These are phyloP conservation scores for Ctenochaetus hawaiiensis DNA, from an alignment of 2,797 vertebrate genomes.

Conservation along the genomic window DNA sequence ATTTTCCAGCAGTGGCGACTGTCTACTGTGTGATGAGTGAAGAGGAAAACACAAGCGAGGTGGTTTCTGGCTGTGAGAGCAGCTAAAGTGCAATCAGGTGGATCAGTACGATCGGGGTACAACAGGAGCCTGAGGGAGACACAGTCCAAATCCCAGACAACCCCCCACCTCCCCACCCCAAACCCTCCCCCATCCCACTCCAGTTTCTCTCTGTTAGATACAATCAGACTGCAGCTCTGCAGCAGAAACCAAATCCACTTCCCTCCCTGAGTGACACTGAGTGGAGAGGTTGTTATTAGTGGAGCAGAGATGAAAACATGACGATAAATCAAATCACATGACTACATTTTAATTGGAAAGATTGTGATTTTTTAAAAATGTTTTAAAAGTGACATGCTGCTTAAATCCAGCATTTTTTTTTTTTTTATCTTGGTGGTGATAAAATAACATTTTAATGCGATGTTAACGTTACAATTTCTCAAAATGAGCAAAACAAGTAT, in stretches of 20 bases:
- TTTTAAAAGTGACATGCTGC: too few species aligned
- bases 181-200: background rate
- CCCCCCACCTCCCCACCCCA: background rate
- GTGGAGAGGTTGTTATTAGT: background rate
- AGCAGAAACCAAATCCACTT: slow-evolving; percentile 33
- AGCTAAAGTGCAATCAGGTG: slow-evolving; percentile 70
- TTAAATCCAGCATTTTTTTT: background rate
- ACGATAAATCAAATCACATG: too few species aligned
- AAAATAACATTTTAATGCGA: too few species aligned
- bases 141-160: slow-evolving; percentile 45
- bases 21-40: background rate
- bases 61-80: slow-evolving; percentile 32
- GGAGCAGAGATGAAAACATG: background rate
- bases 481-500: background rate
- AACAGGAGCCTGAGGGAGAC: slow-evolving; percentile 59
- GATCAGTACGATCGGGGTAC: slow-evolving; percentile 51
- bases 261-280: slow-evolving; percentile 9
- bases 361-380: background rate
- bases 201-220: slow-evolving; percentile 52
- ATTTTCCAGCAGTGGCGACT: background rate
- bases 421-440: too few species aligned
- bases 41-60: slow-evolving; percentile 14
- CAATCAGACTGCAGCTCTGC: slow-evolving; percentile 57
- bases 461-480: too few species aligned
- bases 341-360: too few species aligned